Conservation (phyloP, 2,888 invertebrate species). For the Hyposoter dolosus region DNA sequence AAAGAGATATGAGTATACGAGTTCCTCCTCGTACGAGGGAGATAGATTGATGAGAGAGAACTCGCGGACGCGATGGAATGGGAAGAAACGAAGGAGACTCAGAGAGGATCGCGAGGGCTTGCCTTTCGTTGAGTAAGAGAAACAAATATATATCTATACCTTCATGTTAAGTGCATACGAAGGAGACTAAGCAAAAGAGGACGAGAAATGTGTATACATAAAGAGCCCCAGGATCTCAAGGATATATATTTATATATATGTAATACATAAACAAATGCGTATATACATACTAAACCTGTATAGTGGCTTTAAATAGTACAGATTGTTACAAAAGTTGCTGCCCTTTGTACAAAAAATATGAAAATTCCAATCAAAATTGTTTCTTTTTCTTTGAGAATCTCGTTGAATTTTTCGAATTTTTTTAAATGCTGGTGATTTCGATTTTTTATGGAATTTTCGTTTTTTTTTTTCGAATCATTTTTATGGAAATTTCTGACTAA, state of each 20-base stretch:
- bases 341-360: neutral
- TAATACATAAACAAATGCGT: slow-evolving; percentile 25
- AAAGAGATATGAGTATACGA: slow-evolving; percentile 73
- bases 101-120: slow-evolving; percentile 62
- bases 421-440: neutral
- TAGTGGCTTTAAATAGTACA: slow-evolving; percentile 31
- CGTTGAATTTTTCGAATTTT: neutral
- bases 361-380: neutral
- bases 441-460: too few relatives aligned
- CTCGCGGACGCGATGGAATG: slow-evolving; percentile 49
- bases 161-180: slow-evolving; percentile 13
- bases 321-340: slow-evolving; percentile 45
- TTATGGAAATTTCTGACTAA: neutral
- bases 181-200: slow-evolving; percentile 46
- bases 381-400: neutral
- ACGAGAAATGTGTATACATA: slow-evolving; percentile 49
- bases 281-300: slow-evolving; percentile 46
- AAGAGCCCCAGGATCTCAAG: slow-evolving; percentile 55
- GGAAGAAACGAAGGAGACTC: slow-evolving; percentile 53
- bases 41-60: slow-evolving; percentile 65
- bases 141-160: slow-evolving; percentile 6
- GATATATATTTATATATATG: slow-evolving; percentile 28
- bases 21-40: slow-evolving; percentile 63
- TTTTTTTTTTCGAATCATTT: neutral
- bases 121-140: slow-evolving; percentile 52